Base-by-base conservation (phyloP, 2,113 vertebrate genomes). In the Pandion haliaetus region DNA sequence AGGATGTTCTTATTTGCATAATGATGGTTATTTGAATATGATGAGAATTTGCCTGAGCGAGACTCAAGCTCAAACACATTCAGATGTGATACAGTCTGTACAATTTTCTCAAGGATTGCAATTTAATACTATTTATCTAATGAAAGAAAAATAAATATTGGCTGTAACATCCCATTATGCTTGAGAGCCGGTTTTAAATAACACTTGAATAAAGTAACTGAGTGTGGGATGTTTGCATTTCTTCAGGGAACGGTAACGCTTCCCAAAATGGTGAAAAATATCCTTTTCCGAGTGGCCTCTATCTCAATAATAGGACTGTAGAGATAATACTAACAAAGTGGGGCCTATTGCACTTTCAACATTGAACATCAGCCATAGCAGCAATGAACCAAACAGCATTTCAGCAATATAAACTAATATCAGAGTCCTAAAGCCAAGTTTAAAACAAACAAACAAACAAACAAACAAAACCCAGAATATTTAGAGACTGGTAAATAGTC, bases 121-220 rank as follows among this genome's bases (percentile, higher is more conserved):
- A 97, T 96, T 97, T 96, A 97, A 96, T 97, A 95, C 94, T 96
- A 97, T 98, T 98, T 98, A 96, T 97, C 97, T 97, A 97, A 98
- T 97, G 96, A 97, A 97, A 97, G 96, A 90, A 96, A 93, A 98
- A 95, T 91, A 97, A 98, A 97, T 97, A 98, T 97, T 97, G 97
- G 94, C 85, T 91, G 95, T 90, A 96, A 96, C 93, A 91, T 91
- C 86, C 94, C 86, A 96, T 96, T 96, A 94, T 91, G 85, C 71
- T 92, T 24, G 88, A 95, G 96, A 92, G 92, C 59, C 2, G 5
- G 76, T 86, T 96, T 96, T 88, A 94, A 95, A 94, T 88, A 38
- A 81, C 71, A 76, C 94, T 96, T 78, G 94, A 94, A 91, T n/a
- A 50, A 92, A 95, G 96, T 76, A 77, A 95, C 70, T 55, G 40